Base-by-base conservation (phyloP, 2,888 invertebrate species). In the Unio pictorum region DNA sequence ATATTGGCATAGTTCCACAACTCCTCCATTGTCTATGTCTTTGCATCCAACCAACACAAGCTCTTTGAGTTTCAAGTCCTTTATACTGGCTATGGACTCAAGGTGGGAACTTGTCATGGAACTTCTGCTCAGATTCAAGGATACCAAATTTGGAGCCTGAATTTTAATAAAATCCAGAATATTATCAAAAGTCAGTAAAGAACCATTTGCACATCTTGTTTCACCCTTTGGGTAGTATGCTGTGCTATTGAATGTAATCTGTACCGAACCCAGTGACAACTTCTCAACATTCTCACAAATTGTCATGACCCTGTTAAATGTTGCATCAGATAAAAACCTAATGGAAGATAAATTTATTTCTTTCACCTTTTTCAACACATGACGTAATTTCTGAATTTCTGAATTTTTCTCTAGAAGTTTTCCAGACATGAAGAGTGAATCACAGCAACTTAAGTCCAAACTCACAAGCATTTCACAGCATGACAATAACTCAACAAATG, bases 371-470 rank as follows among this genome's bases (percentile, higher is more conserved):
- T 69, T 64, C 58, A 88, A 74, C 2, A 72, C 71, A 7, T 66
- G 30, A 60, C 76, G 74, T 30, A 88, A 61, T 15, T 66, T 56
- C 58, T 76, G 74, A 4, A 82, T 66, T 61, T 94, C 93, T 18
- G 92, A 90, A 64, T 92, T 91, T 55, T 92, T 92, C 81, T 93
- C 93, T 59, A 94, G 86, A 59, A 95, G 90, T 20, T 93, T 92
- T 3, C 94, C 95, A 3, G 94, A 93, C 94, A 95, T 94, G 75
- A 95, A 93, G 28, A 94, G 90, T 70, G 94, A 93, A 81, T 93
- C 93, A 81, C 94, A 95, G 68, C 92, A 92, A 75, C 92, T 92
- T 66, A 95, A 91, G 64, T 92, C 92, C 26, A 95, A 90, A 67
- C 90, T 88, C 82, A 92, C 91, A 69, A 95, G 89, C 81, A 92